Conservation (phyloP, 2,888 invertebrate species). For the Cristatella mucedo region DNA sequence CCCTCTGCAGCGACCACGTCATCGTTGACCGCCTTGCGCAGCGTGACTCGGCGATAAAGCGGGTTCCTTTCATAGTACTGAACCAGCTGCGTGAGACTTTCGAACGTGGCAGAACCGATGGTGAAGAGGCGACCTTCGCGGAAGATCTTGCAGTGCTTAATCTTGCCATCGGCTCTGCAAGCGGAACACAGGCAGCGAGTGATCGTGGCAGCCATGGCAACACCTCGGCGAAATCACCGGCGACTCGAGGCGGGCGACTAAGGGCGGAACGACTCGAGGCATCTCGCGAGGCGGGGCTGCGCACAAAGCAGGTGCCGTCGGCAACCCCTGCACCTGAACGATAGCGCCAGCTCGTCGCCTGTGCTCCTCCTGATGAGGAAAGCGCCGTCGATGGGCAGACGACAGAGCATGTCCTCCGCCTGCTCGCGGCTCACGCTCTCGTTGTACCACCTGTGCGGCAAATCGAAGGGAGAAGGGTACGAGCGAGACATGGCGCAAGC, state of each 20-base stretch:
- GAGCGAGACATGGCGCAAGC: too few species aligned
- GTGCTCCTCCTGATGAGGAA: slow-evolving; percentile 76
- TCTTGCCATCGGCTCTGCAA: slow-evolving; percentile 69
- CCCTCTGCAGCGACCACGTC: too few species aligned
- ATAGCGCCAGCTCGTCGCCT: slow-evolving; percentile 79
- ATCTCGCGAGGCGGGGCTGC: too few species aligned
- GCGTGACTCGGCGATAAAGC: slow-evolving; percentile 72
- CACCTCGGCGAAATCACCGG: too few species aligned
- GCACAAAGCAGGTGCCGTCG: too few species aligned
- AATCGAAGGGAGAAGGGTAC: too few species aligned
- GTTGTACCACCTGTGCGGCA: slow-evolving; percentile 63
- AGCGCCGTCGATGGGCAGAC: slow-evolving; percentile 73
- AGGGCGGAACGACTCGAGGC: too few species aligned
- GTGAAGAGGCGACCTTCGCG: slow-evolving; percentile 76
- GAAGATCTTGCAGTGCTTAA: slow-evolving; percentile 89
- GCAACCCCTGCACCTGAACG: slow-evolving; percentile 84
- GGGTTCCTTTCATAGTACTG: slow-evolving; percentile 77
- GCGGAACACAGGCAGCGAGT: too few species aligned
- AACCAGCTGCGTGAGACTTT: slow-evolving; percentile 83
- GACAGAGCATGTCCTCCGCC: slow-evolving; percentile 72
- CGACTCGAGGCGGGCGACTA: too few species aligned
- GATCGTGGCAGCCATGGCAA: too few species aligned
- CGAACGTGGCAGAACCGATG: slow-evolving; percentile 79
- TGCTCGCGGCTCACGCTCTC: slow-evolving; percentile 58
- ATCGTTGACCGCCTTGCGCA: slow-evolving; percentile 47